phyloP scores from a whole-genome alignment of 2,797 vertebrate species.

The Pteronotus mesoamericanus region DNA sequence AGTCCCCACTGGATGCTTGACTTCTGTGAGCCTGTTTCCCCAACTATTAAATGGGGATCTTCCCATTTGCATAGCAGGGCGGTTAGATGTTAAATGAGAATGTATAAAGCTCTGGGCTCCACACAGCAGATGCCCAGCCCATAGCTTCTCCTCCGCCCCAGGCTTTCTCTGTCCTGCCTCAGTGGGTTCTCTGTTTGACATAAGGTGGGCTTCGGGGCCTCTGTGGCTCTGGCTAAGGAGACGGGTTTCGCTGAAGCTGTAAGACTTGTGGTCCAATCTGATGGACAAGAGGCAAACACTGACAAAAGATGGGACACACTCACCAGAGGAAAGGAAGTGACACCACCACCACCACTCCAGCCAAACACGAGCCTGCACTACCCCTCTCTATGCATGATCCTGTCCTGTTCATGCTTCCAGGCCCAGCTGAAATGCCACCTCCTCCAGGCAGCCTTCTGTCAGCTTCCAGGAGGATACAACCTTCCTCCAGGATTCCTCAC shows the following conservation, averaged over 20 bases:
- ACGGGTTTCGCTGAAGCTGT: neutral
- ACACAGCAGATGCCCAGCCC: accelerated
- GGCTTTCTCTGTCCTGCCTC: neutral
- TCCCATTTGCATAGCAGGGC: neutral
- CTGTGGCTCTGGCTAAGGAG: neutral
- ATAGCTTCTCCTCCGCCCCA: no score
- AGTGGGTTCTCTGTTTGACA: neutral
- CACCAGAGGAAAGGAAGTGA: neutral
- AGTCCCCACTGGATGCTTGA: neutral
- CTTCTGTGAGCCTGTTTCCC: neutral
- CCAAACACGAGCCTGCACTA: accelerated
- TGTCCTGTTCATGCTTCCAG: neutral
- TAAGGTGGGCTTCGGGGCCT: neutral
- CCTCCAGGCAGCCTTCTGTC: neutral
- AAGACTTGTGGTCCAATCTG: neutral
- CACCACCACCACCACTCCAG: neutral
- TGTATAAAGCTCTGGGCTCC: accelerated
- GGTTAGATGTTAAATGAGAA: neutral
- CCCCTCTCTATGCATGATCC: neutral
- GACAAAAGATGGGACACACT: neutral
- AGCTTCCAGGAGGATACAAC: neutral
- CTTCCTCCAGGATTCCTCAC: neutral
- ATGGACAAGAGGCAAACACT: neutral
- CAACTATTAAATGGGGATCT: neutral
- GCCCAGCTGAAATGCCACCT: neutral